Evolutionary conservation across 2,888 invertebrate species (phyloP).

Genomic region (Melinopterus prodromus): DNA sequence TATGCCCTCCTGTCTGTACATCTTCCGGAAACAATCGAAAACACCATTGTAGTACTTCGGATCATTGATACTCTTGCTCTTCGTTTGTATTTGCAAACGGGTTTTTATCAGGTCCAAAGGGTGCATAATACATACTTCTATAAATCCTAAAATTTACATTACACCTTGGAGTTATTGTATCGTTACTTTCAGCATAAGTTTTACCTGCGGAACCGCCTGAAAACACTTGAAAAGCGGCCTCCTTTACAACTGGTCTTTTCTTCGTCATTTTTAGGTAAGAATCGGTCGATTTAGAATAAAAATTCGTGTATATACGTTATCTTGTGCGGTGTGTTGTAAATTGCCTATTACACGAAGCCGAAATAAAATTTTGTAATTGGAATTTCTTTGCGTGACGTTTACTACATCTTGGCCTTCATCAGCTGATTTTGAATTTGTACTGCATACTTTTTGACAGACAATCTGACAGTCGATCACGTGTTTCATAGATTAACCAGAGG

Average conservation of each 20-base stretch:
- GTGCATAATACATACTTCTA: constrained; percentile 96
- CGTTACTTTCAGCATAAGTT: not conserved
- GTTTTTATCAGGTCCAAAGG: constrained; percentile 95
- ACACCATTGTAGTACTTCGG: constrained; percentile 77
- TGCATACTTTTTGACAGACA: too few species aligned
- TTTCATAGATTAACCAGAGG: too few species aligned
- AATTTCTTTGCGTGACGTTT: too few species aligned
- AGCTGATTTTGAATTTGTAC: too few species aligned
- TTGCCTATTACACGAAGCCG: too few species aligned
- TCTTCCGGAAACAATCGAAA: constrained; percentile 87
- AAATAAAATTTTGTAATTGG: too few species aligned
- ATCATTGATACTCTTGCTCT: constrained; percentile 56
- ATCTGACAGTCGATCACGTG: too few species aligned
- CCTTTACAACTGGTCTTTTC: constrained; percentile 62
- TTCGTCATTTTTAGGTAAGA: constrained; percentile 28
- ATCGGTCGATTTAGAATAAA: too few species aligned
- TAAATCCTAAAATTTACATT: constrained; percentile 67
- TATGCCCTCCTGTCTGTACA: constrained; percentile 85
- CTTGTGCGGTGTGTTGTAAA: too few species aligned
- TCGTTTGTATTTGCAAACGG: constrained; percentile 79
- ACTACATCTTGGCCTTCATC: too few species aligned
- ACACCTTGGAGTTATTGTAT: not conserved
- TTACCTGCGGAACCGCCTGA: constrained; percentile 89
- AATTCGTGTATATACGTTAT: too few species aligned
- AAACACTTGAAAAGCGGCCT: constrained; percentile 82